Base-by-base conservation (phyloP, 2,113 vertebrate genomes). In the Nothoprocta perdicaria region DNA sequence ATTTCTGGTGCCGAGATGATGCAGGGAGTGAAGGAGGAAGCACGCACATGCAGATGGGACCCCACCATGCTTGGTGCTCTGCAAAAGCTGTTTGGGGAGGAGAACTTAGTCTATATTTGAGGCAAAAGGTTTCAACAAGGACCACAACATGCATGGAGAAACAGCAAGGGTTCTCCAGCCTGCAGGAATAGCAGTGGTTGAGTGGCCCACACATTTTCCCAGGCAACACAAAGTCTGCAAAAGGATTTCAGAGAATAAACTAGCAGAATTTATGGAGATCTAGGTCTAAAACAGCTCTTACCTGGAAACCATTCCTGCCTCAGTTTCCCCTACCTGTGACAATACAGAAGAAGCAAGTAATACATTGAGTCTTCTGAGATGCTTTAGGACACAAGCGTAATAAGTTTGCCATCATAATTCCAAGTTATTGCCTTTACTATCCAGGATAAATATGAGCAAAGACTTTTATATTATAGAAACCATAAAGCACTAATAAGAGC, bases 381-480 rank as follows among this genome's bases (percentile, higher is more conserved):
- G 45, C n/a, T 21, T 53, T 18, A 12, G 26, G 65, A 4, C 48
- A 43, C 61, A 88, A 84, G 80, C 90, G 60, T 55, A 68, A 46
- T 18, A 40, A 60, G 41, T 29, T 58, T 65, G 68, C 80, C 60
- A 2, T 23, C 75, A 2, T 2, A 10, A 69, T 19, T 58, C 76
- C 11, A 61, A 60, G 43, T 35, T 50, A 27, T 5, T 85, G 55
- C 84, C 33, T 81, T 85, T 80, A 74, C 71, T 45, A 58, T 50
- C 66, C 57, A 74, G 91, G 86, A 82, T 6, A 80, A 66, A 63
- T 12, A 19, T 24, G 61, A 86, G 77, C 75, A 38, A 87, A 95
- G 87, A 60, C 67, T 87, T 94, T 93, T 78, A 73, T 22, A 16
- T 86, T 86, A 90, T 79, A 82, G 48, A 91, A 96, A 85, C 92